These are phyloP conservation scores for Liolophura sinensis DNA, from an alignment of 1,140 invertebrate genomes.

Conservation along the genomic window DNA sequence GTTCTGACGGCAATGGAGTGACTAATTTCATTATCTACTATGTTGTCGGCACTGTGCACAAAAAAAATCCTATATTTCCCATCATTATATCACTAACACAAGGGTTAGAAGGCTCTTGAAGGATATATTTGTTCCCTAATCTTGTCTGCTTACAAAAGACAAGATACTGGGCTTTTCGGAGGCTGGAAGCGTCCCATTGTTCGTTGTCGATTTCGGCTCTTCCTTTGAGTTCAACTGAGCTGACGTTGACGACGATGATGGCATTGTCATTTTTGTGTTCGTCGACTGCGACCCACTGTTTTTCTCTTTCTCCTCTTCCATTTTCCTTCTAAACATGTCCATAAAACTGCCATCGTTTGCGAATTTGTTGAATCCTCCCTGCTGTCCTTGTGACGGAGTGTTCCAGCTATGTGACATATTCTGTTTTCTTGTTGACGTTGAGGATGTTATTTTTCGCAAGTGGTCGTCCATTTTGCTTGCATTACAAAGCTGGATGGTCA, in stretches of 20 bases:
- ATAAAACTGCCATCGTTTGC: conserved; percentile 33
- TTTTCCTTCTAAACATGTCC: conserved; percentile 31
- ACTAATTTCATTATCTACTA: too few species aligned
- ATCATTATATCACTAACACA: too few species aligned
- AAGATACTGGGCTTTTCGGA: conserved; percentile 4
- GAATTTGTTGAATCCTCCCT: conserved; percentile 18
- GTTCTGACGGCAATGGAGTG: too few species aligned
- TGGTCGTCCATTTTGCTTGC: too few species aligned
- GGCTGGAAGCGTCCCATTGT: neutral
- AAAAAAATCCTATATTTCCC: too few species aligned
- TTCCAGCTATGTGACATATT: too few species aligned
- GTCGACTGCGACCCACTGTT: conserved; percentile 8
- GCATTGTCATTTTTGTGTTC: conserved; percentile 5
- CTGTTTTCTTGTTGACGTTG: too few species aligned
- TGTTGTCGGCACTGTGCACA: too few species aligned
- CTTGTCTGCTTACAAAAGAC: conserved; percentile 9
- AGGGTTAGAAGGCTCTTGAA: neutral
- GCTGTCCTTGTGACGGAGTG: too few species aligned
- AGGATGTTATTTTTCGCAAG: too few species aligned
- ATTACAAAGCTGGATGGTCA: too few species aligned
- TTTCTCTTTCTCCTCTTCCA: conserved; percentile 31
- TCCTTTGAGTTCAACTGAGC: conserved; percentile 10
- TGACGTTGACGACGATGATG: conserved; percentile 10
- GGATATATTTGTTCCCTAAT: neutral
- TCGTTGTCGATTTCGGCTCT: conserved; percentile 1